Evolutionary conservation across 2,888 invertebrate genomes (phyloP).

Genomic region (Dicranocentrus wangi): DNA sequence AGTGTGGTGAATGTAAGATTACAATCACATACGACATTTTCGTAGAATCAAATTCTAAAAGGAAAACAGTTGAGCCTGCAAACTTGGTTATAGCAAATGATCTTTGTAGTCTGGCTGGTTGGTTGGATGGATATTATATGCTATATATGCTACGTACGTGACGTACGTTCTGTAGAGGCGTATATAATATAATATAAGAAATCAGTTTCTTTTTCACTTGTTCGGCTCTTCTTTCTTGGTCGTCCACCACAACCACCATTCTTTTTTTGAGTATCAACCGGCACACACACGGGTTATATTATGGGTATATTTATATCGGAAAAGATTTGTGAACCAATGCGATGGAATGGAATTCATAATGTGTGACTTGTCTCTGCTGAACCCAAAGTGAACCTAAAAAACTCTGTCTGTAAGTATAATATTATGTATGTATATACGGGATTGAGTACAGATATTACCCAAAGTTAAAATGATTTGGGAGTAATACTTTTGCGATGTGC

Average conservation of each 20-base stretch:
- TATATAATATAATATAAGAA: too few species aligned
- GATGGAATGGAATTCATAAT: conserved; percentile 36
- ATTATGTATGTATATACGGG: conserved; percentile 50
- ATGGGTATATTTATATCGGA: too few species aligned
- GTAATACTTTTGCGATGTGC: conserved; percentile 62
- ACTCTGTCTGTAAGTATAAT: conserved; percentile 29
- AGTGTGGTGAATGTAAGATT: conserved; percentile 33
- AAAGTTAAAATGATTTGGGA: conserved; percentile 61
- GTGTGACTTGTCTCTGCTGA: conserved; percentile 42
- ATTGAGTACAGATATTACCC: too few species aligned
- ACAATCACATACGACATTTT: conserved; percentile 32
- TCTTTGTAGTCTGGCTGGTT: conserved; percentile 15
- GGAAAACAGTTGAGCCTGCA: conserved; percentile 33
- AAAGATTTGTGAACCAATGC: conserved; percentile 29
- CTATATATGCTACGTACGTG: too few species aligned
- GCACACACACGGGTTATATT: too few species aligned
- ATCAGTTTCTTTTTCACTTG: too few species aligned
- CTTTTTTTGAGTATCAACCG: too few species aligned
- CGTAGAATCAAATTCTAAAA: conserved; percentile 41
- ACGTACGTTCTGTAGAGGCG: too few species aligned
- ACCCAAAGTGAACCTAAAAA: too few species aligned
- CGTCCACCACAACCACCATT: too few species aligned
- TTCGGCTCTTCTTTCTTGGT: too few species aligned
- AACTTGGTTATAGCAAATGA: conserved; percentile 43
- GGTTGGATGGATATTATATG: too few species aligned